Percentiles rank a stretch among this genome's conserved stretches.
Evolutionary conservation across 2,888 invertebrate species (phyloP).

Genomic region (Agapostemon virescens): DNA sequence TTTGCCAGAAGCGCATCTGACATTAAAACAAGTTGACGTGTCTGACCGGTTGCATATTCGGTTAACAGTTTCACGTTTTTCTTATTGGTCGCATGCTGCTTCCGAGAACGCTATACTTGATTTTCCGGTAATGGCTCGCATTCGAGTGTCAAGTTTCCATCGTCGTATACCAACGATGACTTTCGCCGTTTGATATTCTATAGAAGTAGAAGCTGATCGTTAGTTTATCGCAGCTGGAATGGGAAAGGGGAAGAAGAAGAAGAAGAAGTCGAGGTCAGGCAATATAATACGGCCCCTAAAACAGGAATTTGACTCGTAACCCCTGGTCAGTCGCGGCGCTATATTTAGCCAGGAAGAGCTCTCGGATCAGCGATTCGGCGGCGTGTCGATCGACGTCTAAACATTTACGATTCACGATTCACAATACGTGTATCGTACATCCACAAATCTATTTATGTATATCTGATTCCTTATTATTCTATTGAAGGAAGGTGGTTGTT

Average conservation of each 20-base stretch:
- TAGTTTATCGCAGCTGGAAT: neutral
- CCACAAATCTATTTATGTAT: neutral
- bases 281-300: neutral
- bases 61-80: conserved; percentile 1
- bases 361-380: conserved; percentile 1
- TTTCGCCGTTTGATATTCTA: neutral
- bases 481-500: neutral
- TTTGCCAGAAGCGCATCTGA: neutral
- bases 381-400: neutral
- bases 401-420: neutral
- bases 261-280: neutral
- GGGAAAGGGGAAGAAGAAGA: neutral
- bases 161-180: neutral
- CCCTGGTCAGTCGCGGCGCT: conserved; percentile 16
- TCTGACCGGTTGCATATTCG: neutral
- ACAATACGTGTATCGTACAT: neutral
- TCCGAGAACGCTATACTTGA: conserved; percentile 25
- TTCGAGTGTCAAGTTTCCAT: neutral
- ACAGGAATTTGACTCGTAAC: conserved; percentile 10
- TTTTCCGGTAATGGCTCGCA: neutral
- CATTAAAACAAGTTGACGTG: neutral
- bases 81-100: neutral
- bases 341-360: conserved; percentile 29
- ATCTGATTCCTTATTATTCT: conserved; percentile 10
- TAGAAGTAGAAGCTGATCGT: neutral